Conservation (phyloP, 2,797 vertebrate species). For the Squalus acanthias region DNA sequence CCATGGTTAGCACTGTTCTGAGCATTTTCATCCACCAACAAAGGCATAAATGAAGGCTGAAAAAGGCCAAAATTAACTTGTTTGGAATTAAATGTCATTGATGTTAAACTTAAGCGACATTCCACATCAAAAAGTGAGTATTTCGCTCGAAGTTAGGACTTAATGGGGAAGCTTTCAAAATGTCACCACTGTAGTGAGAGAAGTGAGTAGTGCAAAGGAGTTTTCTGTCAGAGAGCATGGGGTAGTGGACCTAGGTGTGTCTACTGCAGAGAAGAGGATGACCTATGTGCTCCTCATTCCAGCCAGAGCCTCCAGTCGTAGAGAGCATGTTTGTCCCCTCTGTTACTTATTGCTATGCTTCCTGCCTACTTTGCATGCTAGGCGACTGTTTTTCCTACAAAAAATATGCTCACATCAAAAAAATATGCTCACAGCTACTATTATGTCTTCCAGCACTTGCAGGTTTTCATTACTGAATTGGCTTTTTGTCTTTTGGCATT, state of each 20-base stretch:
- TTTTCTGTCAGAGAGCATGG: not conserved
- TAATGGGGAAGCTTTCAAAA: not conserved
- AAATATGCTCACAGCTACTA: not conserved
- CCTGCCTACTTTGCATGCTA: not conserved
- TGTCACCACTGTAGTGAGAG: not conserved
- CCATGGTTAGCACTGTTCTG: not conserved
- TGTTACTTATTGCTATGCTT: not conserved
- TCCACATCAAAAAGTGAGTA: not conserved
- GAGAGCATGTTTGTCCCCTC: not conserved
- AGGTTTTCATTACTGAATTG: not conserved
- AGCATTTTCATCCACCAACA: not conserved
- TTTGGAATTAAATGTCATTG: not conserved
- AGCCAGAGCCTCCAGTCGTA: not conserved
- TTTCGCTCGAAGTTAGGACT: not conserved
- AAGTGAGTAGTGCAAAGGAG: not conserved
- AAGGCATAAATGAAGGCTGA: not conserved
- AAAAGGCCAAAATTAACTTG: not conserved
- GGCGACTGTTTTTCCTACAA: not conserved
- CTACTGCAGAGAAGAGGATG: not conserved
- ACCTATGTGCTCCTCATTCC: not conserved
- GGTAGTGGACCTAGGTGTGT: not conserved
- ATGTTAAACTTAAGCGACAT: not conserved
- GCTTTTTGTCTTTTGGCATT: not conserved
- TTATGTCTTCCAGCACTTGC: not conserved
- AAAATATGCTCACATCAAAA: not conserved